Evolutionary conservation across 2,113 vertebrate species (phyloP).

Genomic region (Thalassoma bifasciatum): DNA sequence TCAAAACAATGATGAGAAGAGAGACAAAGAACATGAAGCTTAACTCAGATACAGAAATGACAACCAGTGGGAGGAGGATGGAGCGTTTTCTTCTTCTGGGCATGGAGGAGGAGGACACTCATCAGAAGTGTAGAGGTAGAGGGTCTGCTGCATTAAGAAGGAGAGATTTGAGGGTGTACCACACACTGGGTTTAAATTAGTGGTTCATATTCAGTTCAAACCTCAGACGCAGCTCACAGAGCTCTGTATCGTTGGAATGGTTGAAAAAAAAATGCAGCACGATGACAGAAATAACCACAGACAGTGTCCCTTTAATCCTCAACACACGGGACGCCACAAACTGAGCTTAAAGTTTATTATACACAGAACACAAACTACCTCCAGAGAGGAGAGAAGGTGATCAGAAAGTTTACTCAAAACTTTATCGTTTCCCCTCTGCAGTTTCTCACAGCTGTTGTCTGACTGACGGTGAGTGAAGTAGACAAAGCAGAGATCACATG

Average conservation of each 20-base stretch:
- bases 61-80: not conserved
- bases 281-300: constrained; percentile 10
- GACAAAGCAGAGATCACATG: not conserved
- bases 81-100: constrained; percentile 1
- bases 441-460: not conserved
- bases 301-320: not conserved
- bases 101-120: constrained; percentile 8
- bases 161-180: not conserved
- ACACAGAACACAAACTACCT: not conserved
- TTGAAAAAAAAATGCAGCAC: not conserved
- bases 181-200: not conserved
- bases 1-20: no score
- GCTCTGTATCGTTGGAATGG: not conserved
- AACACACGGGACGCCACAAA: not conserved
- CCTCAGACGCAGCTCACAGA: not conserved
- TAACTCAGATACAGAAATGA: not conserved
- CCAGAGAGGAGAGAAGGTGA: not conserved
- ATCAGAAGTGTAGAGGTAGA: not conserved
- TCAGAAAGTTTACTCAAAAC: not conserved
- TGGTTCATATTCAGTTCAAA: constrained; percentile 48
- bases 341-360: not conserved
- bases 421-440: not conserved
- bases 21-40: no score
- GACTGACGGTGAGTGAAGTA: not conserved
- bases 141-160: constrained; percentile 17